Evolutionary conservation across 1,140 invertebrate species (phyloP).

Genomic region (Patella vulgata): DNA sequence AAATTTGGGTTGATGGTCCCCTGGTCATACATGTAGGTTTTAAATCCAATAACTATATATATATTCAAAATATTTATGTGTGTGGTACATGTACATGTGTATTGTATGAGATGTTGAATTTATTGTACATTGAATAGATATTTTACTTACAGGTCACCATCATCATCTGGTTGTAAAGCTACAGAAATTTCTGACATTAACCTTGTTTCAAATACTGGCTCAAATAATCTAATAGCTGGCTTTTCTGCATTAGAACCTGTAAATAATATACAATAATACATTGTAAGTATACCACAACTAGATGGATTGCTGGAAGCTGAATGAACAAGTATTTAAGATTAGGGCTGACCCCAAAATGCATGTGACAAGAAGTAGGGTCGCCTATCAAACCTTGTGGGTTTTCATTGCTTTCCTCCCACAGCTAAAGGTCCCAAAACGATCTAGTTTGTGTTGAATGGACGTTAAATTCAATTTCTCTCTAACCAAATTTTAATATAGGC

Average conservation of each 20-base stretch:
- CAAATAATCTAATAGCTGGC: constrained; percentile 17
- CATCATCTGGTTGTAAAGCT: constrained; percentile 44
- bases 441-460: too few relatives aligned
- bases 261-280: background rate
- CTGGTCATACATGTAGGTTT: background rate
- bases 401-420: too few relatives aligned
- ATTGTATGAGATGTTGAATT: background rate
- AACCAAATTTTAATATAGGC: too few relatives aligned
- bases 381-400: too few relatives aligned
- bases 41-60: background rate
- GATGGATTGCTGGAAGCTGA: background rate
- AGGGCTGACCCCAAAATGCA: background rate
- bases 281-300: background rate
- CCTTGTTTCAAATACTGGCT: constrained; percentile 26
- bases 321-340: background rate
- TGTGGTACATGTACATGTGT: background rate
- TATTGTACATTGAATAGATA: background rate
- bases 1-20: background rate
- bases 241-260: constrained; percentile 1
- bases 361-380: background rate
- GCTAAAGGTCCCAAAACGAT: too few relatives aligned
- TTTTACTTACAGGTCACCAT: constrained; percentile 46
- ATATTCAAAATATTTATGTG: background rate
- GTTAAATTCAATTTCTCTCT: too few relatives aligned
- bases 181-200: constrained; percentile 40